Evolutionary conservation across 2,797 vertebrate species (phyloP).

Genomic region (Moxostoma hubbsi): DNA sequence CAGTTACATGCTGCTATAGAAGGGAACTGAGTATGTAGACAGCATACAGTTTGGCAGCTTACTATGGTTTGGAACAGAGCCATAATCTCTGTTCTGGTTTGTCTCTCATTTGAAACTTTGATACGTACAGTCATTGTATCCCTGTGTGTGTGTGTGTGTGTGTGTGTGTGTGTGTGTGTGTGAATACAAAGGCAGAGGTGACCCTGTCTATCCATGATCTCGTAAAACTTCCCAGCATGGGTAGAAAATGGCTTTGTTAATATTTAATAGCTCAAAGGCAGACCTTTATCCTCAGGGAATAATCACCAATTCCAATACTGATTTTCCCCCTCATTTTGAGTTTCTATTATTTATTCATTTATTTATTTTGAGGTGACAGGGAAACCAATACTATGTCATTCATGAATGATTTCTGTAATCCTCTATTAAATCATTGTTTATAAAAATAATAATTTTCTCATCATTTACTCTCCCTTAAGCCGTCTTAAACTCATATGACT

Average conservation of each 20-base stretch:
- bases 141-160: conserved; percentile 20
- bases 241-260: conserved; percentile 67
- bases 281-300: conserved; percentile 56
- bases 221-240: conserved; percentile 62
- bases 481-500: background rate
- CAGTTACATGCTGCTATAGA: background rate
- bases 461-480: background rate
- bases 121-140: too few relatives aligned
- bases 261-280: conserved; percentile 74
- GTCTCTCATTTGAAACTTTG: background rate
- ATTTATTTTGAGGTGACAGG: background rate
- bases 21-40: background rate
- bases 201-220: conserved; percentile 62
- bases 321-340: background rate
- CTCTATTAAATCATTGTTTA: background rate
- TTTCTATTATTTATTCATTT: background rate
- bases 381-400: background rate
- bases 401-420: conserved; percentile 5
- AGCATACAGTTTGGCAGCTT: background rate
- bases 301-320: background rate
- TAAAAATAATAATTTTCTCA: background rate
- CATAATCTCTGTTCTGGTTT: background rate
- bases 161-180: background rate
- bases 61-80: conserved; percentile 8
- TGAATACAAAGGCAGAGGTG: conserved; percentile 66